These are phyloP conservation scores for Hydriomena furcata DNA, from an alignment of 2,888 invertebrate genomes.

Conservation along the genomic window DNA sequence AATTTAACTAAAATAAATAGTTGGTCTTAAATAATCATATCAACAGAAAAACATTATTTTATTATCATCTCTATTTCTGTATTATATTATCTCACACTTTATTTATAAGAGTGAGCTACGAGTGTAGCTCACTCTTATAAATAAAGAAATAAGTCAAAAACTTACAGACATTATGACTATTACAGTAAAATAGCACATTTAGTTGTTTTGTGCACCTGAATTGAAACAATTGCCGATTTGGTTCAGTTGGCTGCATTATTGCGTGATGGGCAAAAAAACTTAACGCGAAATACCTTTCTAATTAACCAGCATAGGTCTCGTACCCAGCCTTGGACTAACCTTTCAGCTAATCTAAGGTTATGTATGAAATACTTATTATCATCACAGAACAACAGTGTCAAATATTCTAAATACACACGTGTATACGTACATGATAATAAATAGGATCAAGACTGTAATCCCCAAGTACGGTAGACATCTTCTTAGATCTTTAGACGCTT, in stretches of 20 bases:
- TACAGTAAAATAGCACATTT: conserved; percentile 20
- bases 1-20: no score
- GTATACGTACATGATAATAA: not conserved
- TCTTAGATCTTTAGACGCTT: no score
- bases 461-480: no score
- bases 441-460: no score
- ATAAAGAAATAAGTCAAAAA: no score
- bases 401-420: conserved; percentile 11
- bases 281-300: conserved; percentile 37
- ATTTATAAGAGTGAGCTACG: no score
- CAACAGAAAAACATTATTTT: no score
- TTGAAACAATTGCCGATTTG: conserved; percentile 35
- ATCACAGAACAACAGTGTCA: conserved; percentile 14
- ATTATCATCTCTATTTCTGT: no score
- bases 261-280: conserved; percentile 32
- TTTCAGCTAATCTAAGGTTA: conserved; percentile 14
- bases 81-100: no score
- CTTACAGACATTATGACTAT: not conserved
- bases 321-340: conserved; percentile 20
- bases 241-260: conserved; percentile 28
- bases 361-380: conserved; percentile 7
- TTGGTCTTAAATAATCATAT: no score
- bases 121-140: no score
- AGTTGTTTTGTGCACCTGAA: conserved; percentile 25
- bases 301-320: conserved; percentile 20